These are phyloP conservation scores for Diploptera punctata DNA, from an alignment of 2,888 invertebrate genomes.

Conservation along the genomic window DNA sequence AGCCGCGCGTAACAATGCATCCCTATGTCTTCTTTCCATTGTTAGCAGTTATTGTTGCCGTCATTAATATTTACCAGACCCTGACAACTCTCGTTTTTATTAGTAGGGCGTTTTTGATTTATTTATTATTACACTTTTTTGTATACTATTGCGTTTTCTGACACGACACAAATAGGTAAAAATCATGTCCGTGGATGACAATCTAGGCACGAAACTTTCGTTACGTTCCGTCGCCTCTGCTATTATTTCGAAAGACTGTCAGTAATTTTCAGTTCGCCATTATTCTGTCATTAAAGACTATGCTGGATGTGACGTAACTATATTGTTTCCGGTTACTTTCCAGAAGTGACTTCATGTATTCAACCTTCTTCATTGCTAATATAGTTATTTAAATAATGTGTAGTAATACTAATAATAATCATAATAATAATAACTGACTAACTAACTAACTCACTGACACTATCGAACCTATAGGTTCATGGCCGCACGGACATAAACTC, in stretches of 20 bases:
- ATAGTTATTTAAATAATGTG: too few species aligned
- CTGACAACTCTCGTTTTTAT: constrained; percentile 31
- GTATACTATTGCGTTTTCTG: constrained; percentile 6
- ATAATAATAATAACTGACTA: too few species aligned
- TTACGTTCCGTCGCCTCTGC: constrained; percentile 8
- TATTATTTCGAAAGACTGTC: neutral
- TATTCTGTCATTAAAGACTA: constrained; percentile 22
- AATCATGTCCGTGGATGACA: constrained; percentile 7
- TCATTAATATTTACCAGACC: constrained; percentile 35
- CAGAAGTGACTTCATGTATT: too few species aligned
- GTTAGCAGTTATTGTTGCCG: constrained; percentile 21
- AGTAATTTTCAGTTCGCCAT: neutral
- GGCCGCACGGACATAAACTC: too few species aligned
- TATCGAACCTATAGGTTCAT: too few species aligned
- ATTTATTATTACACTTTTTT: constrained; percentile 25
- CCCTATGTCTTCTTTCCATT: constrained; percentile 30
- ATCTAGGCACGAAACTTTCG: constrained; percentile 7
- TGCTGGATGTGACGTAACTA: neutral
- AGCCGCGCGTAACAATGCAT: constrained; percentile 35
- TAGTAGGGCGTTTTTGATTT: constrained; percentile 25
- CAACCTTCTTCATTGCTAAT: too few species aligned
- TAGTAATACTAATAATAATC: too few species aligned
- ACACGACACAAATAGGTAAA: constrained; percentile 26
- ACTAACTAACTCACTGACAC: too few species aligned
- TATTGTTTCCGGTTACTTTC: constrained; percentile 5